Evolutionary conservation across 2,888 invertebrate genomes (phyloP).

Genomic region (Tiliacea aurago): DNA sequence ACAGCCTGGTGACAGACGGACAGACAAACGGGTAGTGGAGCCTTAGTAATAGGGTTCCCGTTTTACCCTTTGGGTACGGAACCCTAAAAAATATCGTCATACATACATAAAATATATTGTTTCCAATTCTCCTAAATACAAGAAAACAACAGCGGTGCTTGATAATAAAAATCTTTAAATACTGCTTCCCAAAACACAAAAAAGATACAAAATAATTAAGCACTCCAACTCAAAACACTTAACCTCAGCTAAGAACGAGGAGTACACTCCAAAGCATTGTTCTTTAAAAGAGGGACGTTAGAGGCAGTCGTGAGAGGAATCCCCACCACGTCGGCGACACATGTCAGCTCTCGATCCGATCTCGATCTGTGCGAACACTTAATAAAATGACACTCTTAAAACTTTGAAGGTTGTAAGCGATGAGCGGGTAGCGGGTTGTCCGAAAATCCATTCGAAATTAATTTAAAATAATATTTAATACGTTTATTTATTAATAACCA

Average conservation of each 20-base stretch:
- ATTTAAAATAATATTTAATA: not conserved
- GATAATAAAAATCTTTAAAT: not conserved
- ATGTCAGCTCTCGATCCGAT: slow-evolving; percentile 77
- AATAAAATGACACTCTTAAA: slow-evolving; percentile 84
- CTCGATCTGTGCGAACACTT: slow-evolving; percentile 83
- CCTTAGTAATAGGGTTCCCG: no score
- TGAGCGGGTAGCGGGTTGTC: slow-evolving; percentile 23
- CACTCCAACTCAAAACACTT: slow-evolving; percentile 47
- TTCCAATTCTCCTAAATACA: not conserved
- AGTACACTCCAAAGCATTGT: slow-evolving; percentile 62
- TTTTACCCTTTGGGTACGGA: no score
- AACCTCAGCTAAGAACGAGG: slow-evolving; percentile 47
- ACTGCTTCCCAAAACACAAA: not conserved
- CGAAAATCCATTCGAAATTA: not conserved
- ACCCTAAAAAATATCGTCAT: not conserved
- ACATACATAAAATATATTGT: not conserved
- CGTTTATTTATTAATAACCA: no score
- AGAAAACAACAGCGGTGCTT: not conserved
- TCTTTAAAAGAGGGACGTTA: slow-evolving; percentile 72
- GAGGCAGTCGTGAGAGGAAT: slow-evolving; percentile 67
- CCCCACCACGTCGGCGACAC: slow-evolving; percentile 81
- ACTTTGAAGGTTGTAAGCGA: slow-evolving; percentile 58
- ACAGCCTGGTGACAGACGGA: no score
- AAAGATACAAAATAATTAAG: slow-evolving; percentile 31
- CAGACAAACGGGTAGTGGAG: no score